Evolutionary conservation across 2,888 invertebrate species (phyloP), one percentile per base, ranked within the genome.

Genomic region (Cantharis rustica): DNA sequence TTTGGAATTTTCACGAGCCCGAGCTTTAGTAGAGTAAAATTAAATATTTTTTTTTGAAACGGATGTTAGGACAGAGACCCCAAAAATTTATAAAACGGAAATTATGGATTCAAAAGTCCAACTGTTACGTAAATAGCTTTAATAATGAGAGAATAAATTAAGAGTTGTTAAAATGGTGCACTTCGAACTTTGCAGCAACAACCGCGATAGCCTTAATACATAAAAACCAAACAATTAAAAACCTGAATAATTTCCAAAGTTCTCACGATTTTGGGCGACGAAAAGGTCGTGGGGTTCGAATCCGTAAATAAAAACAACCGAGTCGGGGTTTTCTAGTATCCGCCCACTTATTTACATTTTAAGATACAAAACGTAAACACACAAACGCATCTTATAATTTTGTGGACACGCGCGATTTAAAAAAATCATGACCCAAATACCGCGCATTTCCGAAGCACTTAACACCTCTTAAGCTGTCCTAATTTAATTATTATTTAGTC

Each of bases 391-490:
- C 61, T 20, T 47, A 11, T n/a, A 64, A 17, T 64, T 64, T 20
- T 64, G 20, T n/a, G 17, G 20, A 64, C 64, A 17, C 16, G 20
- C 64, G 16, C 64, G 16, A 64, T 20, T 64, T 20, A 64, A 64
- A 20, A 64, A 16, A 31, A 31, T 31, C 47, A n/a, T 75, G 75
- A 75, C 75, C 75, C 20, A 75, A 72, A 75, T 75, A 69, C 75
- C 75, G 61, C 15, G 9, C 62, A 15, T 31, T 31, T 31, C 63
- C 31, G 27, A 63, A n/a, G 26, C 71, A 61, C 31, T 62, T 72
- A 68, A 69, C 69, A 69, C 72, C 69, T 61, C 72, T 27, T 72
- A 63, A 68, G 70, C 47, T 16, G 63, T 68, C 17, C 72, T 69
- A 75, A 75, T 75, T 69, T 72, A 75, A 69, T 72, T 72, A 69